Percentiles rank a stretch among this genome's conserved stretches.
These are phyloP conservation scores for Eristalis pertinax DNA, from an alignment of 2,888 invertebrate genomes.

Conservation along the genomic window DNA sequence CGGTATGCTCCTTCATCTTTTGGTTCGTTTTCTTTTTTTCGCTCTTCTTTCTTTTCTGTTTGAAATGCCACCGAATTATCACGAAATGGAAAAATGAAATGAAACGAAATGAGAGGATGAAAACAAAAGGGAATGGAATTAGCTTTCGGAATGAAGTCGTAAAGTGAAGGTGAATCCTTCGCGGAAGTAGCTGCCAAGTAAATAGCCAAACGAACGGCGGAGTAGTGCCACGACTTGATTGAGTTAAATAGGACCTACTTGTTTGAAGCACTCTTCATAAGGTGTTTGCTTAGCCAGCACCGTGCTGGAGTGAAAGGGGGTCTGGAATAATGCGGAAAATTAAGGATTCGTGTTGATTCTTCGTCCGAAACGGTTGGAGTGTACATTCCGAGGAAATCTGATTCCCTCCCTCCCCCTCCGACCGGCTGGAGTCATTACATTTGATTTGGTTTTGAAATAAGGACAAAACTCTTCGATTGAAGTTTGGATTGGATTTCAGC, in stretches of 20 bases:
- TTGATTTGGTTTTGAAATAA: not conserved
- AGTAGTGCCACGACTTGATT: slow-evolving; percentile 3
- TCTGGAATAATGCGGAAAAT: not conserved
- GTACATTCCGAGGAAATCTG: too few relatives aligned
- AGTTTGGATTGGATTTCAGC: too few relatives aligned
- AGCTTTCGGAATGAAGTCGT: slow-evolving; percentile 53
- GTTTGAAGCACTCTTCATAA: not conserved
- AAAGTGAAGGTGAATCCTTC: slow-evolving; percentile 40
- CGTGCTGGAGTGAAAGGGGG: not conserved
- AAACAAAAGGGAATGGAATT: slow-evolving; percentile 40
- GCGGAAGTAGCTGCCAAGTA: slow-evolving; percentile 32
- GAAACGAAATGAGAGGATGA: slow-evolving; percentile 36
- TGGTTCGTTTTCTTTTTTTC: slow-evolving; percentile 1
- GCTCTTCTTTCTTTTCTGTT: slow-evolving; percentile 4
- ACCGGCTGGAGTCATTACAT: not conserved
- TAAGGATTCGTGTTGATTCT: not conserved
- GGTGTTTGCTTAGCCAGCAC: not conserved
- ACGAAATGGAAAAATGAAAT: slow-evolving; percentile 66
- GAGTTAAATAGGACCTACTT: slow-evolving; percentile 7
- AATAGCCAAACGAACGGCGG: slow-evolving; percentile 4
- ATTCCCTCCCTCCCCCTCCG: not conserved
- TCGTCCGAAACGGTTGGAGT: not conserved
- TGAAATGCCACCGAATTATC: slow-evolving; percentile 48
- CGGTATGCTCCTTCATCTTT: slow-evolving; percentile 2
- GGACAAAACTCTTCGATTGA: not conserved